Evolutionary conservation across 1,140 invertebrate species (phyloP).

Genomic region (Ceratoteleas bidentatus): DNA sequence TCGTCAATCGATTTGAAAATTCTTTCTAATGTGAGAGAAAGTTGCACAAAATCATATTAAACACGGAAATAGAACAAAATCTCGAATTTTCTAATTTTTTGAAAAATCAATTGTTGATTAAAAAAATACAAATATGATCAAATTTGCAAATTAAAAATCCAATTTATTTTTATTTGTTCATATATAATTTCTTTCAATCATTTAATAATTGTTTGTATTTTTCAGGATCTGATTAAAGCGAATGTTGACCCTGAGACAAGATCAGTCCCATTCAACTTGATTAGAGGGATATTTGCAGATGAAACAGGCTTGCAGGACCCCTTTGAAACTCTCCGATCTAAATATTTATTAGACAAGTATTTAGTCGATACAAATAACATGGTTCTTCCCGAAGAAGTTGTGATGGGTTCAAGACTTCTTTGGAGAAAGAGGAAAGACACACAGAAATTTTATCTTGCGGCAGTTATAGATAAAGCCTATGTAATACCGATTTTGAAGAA

Average conservation of each 20-base stretch:
- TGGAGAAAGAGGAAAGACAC: conserved; percentile 20
- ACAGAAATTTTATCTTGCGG: conserved; percentile 9
- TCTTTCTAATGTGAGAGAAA: no score
- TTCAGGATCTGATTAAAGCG: conserved; percentile 14
- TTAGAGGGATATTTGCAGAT: conserved; percentile 13
- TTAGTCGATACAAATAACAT: conserved; percentile 16
- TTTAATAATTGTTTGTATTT: neutral
- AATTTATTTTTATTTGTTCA: no score
- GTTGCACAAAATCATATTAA: no score
- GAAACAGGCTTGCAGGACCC: conserved; percentile 14
- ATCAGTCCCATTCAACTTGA: neutral
- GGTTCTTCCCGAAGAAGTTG: conserved; percentile 15
- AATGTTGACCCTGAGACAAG: conserved; percentile 5
- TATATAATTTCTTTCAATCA: no score
- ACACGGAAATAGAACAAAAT: no score
- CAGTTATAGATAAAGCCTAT: conserved; percentile 24
- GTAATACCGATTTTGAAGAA: conserved; percentile 32
- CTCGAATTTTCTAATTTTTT: no score
- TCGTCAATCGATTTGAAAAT: no score
- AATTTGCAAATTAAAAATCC: no score
- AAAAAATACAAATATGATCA: no score
- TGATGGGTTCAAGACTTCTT: neutral
- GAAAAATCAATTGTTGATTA: no score
- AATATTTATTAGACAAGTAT: conserved; percentile 39
- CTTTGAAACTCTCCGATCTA: conserved; percentile 10